Base-by-base conservation (phyloP, 2,113 vertebrate species). In the Todiramphus saurophagus region DNA sequence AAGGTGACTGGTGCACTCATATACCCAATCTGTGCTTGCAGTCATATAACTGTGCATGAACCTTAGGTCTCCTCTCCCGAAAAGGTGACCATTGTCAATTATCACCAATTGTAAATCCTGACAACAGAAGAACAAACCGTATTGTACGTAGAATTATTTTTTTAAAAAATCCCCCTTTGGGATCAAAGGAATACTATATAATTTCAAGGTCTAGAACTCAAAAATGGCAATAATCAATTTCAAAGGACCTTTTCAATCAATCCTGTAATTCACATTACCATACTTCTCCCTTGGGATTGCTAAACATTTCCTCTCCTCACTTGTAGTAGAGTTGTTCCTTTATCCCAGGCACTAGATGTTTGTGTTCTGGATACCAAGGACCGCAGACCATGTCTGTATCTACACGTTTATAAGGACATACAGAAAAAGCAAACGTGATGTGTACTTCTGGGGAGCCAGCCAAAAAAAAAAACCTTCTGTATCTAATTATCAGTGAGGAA, bases 1-100 rank as follows among this genome's bases (percentile, higher is more conserved):
- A 85, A 85, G 19, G 70, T 24, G 3, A 69, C 91, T 72, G 51
- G 75, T 64, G 76, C 78, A 62, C 82, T 93, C 93, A 70, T 9
- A 62, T 21, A 85, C 70, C 58, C 16, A 89, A 35, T 82, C 46
- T 91, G 78, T 83, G 81, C 58, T 83, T 93, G 64, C 27, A 89
- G 73, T 72, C 53, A 78, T 13, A 56, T 11, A 82, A 28, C 48
- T 66, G 58, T 70, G 39, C 56, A 48, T 19, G 37, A 87, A 48
- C 33, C 27, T 68, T 55, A 43, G 7, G 33, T 77, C n/a, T 55
- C 30, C 56, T 68, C 56, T 64, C 44, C 80, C 72, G 69, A 72
- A 68, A 82, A 64, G 8, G 27, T 21, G 53, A 75, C 23, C 44
- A 18, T 46, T 64, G 55, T 37, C 59, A 58, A 46, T 62, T 78